Evolutionary conservation across 2,797 vertebrate genomes (phyloP).

Genomic region (Borostomias antarcticus): DNA sequence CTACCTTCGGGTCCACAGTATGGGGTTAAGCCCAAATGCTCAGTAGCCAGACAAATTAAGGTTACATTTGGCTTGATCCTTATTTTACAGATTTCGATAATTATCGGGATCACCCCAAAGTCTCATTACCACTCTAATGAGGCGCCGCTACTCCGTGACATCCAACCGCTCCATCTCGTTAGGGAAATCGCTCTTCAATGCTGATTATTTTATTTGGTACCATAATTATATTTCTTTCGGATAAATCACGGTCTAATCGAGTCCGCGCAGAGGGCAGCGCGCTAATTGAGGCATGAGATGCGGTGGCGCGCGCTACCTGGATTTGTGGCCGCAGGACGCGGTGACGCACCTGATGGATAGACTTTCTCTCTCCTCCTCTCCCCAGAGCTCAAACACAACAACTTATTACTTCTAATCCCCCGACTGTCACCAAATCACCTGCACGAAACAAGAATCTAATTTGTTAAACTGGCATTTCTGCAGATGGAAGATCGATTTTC

Average conservation of each 20-base stretch:
- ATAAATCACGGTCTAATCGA: slow-evolving; percentile 99
- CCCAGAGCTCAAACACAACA: slow-evolving; percentile 80
- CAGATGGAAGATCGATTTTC: slow-evolving; percentile 96
- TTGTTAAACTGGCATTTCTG: slow-evolving; percentile 93
- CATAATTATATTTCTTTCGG: slow-evolving; percentile 99
- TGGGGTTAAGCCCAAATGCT: slow-evolving; percentile 65
- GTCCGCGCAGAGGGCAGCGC: slow-evolving; percentile 93
- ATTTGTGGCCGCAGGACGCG: slow-evolving; percentile 64
- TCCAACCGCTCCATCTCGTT: slow-evolving; percentile 96
- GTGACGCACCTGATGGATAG: slow-evolving; percentile 46
- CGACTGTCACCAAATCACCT: slow-evolving; percentile 93
- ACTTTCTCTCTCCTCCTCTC: slow-evolving; percentile 23
- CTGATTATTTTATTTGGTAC: slow-evolving; percentile 99
- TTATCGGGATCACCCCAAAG: slow-evolving; percentile 83
- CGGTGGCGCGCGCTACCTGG: slow-evolving; percentile 76
- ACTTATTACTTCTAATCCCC: slow-evolving; percentile 90
- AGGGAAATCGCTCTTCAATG: slow-evolving; percentile 99
- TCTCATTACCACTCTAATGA: slow-evolving; percentile 97
- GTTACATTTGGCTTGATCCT: slow-evolving; percentile 79
- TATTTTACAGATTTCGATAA: slow-evolving; percentile 82
- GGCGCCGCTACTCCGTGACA: slow-evolving; percentile 96
- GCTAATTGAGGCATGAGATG: slow-evolving; percentile 93
- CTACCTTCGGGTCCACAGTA: no score
- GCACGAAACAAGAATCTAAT: slow-evolving; percentile 95
- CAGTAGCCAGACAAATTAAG: slow-evolving; percentile 76